Percentiles rank a stretch among this genome's conserved stretches.
Conservation (phyloP, 2,797 vertebrate genomes). For the Sebastes matsubarae region DNA sequence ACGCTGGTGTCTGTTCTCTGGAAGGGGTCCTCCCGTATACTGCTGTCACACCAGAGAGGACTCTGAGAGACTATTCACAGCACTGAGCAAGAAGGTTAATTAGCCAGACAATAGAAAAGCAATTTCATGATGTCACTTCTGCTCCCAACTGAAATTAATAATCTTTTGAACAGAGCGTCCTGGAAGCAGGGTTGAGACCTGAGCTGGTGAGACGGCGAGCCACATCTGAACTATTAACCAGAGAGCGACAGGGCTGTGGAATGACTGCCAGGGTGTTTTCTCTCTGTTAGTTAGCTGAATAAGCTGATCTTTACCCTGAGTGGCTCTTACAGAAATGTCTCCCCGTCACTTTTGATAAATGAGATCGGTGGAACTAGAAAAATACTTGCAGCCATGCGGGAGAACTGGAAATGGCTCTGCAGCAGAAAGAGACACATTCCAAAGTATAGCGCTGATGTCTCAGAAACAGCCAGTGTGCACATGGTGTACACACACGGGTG, state of each 20-base stretch:
- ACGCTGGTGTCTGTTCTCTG: background rate
- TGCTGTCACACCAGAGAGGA: conserved; percentile 26
- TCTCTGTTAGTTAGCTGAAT: conserved; percentile 55
- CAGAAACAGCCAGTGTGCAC: background rate
- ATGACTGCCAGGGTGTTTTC: conserved; percentile 11
- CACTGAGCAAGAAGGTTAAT: conserved; percentile 61
- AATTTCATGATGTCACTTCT: conserved; percentile 60
- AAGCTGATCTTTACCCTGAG: conserved; percentile 51
- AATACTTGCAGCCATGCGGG: conserved; percentile 23
- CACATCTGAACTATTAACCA: conserved; percentile 22
- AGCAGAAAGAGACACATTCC: conserved; percentile 29
- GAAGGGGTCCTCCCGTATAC: background rate
- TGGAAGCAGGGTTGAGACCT: conserved; percentile 17
- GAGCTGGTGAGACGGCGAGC: background rate
- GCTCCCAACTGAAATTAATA: conserved; percentile 49
- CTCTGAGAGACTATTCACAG: background rate
- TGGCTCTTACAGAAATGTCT: conserved; percentile 45
- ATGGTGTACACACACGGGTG: background rate
- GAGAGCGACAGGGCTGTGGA: conserved; percentile 5
- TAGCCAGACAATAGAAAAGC: conserved; percentile 60
- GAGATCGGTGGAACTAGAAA: conserved; percentile 27
- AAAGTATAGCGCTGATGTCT: background rate
- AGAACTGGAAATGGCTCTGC: conserved; percentile 39
- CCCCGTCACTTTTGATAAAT: conserved; percentile 68
- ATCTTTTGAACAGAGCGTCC: conserved; percentile 39